Base-by-base conservation (phyloP, 2,888 invertebrate species). In the Graphium colonna region DNA sequence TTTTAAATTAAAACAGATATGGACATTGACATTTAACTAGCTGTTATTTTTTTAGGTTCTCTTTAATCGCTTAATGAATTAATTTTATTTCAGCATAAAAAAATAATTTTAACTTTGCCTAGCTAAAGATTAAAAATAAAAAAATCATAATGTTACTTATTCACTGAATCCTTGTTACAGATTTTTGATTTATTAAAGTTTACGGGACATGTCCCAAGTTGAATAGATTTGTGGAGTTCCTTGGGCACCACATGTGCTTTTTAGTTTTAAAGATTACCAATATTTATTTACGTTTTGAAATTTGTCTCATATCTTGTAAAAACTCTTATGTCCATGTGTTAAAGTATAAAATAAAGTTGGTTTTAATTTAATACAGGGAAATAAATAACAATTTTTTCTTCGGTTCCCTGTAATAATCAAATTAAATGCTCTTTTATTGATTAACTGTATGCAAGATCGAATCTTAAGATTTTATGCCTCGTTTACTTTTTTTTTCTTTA, bases 341-440 rank as follows among this genome's bases (percentile, higher is more conserved):
- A 39, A 51, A 45, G 31, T 17, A 1, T 40, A 1, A 10, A 45
- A 57, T 16, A 56, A 46, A 45, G 9, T 3, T 5, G 5, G 2
- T 3, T 21, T 21, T 5, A 21, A 21, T 21, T 21, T 21, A 21
- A 5, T 10, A 12, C n/a, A 36, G n/a, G 36, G 12, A 36, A 36
- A 36, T 36, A 12, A 31, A 3, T 36, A 12, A 12, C 12, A 12
- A 36, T 9, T 12, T 36, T 12, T 36, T 12, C 36, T 9, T 2
- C n/a, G 36, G 36, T 36, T 12, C 36, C 12, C 12, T 36, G 36
- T 36, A 36, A 12, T 36, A 36, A 36, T 36, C 36, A 36, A 36
- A 36, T 36, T 36, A 36, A 36, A 36, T 36, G 36, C 36, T 36
- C 57, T 69, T 70, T 73, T 76, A 77, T 73, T 71, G 73, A 73